These are phyloP conservation scores for Miniopterus natalensis DNA, from an alignment of 2,113 vertebrate genomes.

Conservation along the genomic window DNA sequence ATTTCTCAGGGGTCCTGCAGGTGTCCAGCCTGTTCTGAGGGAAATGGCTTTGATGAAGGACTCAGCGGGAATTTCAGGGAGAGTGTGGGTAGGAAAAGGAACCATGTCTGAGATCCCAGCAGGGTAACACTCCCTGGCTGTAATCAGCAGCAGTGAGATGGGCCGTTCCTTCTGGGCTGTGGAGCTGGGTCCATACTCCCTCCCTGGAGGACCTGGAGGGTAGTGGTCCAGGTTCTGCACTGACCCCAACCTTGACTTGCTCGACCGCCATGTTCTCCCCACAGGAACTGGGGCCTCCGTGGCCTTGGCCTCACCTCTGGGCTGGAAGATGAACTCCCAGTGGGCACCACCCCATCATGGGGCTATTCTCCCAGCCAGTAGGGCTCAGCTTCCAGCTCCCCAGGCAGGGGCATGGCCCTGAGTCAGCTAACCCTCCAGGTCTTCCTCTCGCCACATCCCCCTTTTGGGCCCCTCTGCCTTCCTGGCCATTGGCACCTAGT, in stretches of 20 bases:
- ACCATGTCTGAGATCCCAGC: background rate
- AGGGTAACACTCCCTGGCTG: background rate
- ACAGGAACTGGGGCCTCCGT: rapidly evolving
- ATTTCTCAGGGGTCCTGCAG: rapidly evolving
- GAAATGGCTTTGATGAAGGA: background rate
- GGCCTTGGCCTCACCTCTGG: background rate
- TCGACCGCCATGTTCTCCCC: background rate
- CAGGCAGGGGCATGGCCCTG: background rate
- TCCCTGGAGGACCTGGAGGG: rapidly evolving
- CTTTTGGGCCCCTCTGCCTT: too few relatives aligned
- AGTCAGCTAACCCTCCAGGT: background rate
- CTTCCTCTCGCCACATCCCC: rapidly evolving
- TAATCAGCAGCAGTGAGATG: background rate
- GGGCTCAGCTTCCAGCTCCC: too few relatives aligned
- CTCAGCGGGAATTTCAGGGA: background rate
- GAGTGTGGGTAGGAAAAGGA: background rate
- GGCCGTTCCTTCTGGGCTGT: background rate
- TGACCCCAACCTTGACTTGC: background rate
- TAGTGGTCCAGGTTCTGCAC: background rate
- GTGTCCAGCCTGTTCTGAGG: background rate
- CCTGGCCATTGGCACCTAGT: too few relatives aligned
- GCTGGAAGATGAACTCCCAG: background rate
- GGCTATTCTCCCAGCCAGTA: rapidly evolving
- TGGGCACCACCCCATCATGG: rapidly evolving
- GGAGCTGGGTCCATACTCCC: background rate